Conservation (phyloP, 2,888 invertebrate genomes). For the Onchidella celtica region DNA sequence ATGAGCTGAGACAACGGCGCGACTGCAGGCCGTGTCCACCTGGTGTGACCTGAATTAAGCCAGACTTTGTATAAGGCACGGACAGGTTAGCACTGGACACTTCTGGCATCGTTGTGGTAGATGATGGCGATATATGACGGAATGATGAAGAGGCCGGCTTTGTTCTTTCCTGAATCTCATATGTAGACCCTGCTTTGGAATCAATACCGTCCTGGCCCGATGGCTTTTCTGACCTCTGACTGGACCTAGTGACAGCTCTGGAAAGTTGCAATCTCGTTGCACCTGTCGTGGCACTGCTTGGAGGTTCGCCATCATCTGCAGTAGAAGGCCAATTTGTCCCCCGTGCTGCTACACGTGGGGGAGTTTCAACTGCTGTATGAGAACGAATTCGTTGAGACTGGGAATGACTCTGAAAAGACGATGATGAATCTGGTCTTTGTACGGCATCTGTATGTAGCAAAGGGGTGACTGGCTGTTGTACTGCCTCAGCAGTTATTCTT, state of each 20-base stretch:
- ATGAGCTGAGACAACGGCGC: background rate
- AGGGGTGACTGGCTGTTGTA: background rate
- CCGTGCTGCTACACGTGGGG: too few relatives aligned
- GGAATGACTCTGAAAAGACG: background rate
- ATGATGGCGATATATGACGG: too few relatives aligned
- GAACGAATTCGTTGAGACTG: background rate
- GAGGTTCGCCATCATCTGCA: background rate
- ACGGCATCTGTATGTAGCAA: background rate
- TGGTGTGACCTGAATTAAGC: background rate
- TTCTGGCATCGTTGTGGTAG: background rate
- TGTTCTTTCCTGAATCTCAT: background rate
- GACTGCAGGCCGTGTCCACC: background rate
- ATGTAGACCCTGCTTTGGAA: background rate
- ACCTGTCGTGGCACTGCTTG: background rate
- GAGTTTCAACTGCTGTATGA: too few relatives aligned
- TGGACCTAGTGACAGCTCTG: background rate
- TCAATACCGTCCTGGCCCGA: background rate
- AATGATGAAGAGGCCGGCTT: too few relatives aligned
- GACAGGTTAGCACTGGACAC: background rate
- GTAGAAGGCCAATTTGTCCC: too few relatives aligned
- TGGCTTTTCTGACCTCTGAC: background rate
- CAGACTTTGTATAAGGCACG: background rate
- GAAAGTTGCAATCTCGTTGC: background rate
- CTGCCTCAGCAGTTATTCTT: background rate
- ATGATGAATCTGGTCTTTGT: background rate